These are phyloP conservation scores for Holotrichia oblita DNA, from an alignment of 1,140 invertebrate species.

Conservation along the genomic window DNA sequence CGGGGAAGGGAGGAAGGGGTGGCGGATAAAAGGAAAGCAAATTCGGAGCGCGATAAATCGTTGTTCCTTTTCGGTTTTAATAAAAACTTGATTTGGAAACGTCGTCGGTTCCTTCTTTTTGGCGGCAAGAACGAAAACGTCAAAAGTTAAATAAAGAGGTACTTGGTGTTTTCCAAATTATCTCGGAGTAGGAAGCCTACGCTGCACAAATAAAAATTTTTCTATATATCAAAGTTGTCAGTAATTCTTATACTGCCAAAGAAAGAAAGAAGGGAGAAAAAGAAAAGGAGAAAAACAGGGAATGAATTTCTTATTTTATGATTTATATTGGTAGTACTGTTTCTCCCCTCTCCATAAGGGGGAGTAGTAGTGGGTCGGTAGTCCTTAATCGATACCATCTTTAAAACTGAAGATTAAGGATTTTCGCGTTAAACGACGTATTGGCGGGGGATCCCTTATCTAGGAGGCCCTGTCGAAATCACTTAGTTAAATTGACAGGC, in stretches of 20 bases:
- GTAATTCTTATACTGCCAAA: background rate
- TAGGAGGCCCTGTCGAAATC: conserved; percentile 17
- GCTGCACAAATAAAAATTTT: background rate
- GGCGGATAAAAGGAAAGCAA: background rate
- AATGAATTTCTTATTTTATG: background rate
- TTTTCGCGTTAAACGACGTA: background rate
- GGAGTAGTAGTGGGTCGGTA: background rate
- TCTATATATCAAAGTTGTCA: conserved; percentile 22
- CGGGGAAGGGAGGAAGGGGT: background rate
- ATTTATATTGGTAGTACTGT: no score
- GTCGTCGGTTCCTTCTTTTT: background rate
- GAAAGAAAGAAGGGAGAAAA: no score
- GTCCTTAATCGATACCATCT: background rate
- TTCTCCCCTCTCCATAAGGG: no score
- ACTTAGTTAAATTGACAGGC: conserved; percentile 33
- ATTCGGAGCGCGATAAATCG: conserved; percentile 19
- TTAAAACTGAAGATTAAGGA: conserved; percentile 11
- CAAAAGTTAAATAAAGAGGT: conserved; percentile 33
- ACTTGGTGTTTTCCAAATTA: conserved; percentile 30
- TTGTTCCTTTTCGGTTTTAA: conserved; percentile 34
- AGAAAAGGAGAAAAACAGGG: background rate
- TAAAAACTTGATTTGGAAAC: conserved; percentile 35
- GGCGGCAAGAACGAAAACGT: conserved; percentile 1
- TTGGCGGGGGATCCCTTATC: background rate
- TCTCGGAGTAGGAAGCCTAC: background rate